Percentiles rank a stretch among this genome's conserved stretches.
These are phyloP conservation scores for Morpho helenor DNA, from an alignment of 2,888 invertebrate genomes.

Conservation along the genomic window DNA sequence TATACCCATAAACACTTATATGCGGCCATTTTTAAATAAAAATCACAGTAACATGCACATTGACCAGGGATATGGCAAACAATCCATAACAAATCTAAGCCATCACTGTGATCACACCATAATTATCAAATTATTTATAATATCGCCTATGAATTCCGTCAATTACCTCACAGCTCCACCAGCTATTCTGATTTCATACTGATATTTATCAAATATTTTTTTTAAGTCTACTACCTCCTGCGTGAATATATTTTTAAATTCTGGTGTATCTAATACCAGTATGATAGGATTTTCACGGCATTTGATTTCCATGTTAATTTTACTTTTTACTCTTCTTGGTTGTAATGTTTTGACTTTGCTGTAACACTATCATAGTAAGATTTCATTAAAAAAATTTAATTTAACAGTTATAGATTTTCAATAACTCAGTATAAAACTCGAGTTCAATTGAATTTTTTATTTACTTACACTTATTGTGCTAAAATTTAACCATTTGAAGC, in stretches of 20 bases:
- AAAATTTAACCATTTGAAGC: neutral
- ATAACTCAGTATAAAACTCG: neutral
- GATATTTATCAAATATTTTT: slow-evolving; percentile 87
- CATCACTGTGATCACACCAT: neutral
- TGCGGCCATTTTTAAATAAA: too few relatives aligned
- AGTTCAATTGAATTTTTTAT: too few relatives aligned
- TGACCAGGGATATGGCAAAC: too few relatives aligned
- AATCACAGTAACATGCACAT: too few relatives aligned
- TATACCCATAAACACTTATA: too few relatives aligned
- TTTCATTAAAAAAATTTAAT: neutral
- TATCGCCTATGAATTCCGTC: too few relatives aligned
- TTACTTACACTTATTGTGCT: neutral
- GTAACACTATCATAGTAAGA: slow-evolving; percentile 20
- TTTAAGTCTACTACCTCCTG: slow-evolving; percentile 87
- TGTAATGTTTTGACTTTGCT: slow-evolving; percentile 21
- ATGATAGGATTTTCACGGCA: slow-evolving; percentile 81
- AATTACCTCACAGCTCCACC: slow-evolving; percentile 95
- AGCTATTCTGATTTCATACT: slow-evolving; percentile 94
- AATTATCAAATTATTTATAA: neutral
- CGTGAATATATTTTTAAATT: slow-evolving; percentile 89
- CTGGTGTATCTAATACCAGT: slow-evolving; percentile 84
- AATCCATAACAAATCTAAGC: neutral
- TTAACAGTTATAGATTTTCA: neutral
- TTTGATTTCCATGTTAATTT: slow-evolving; percentile 56
- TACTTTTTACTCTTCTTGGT: slow-evolving; percentile 42